Evolutionary conservation across 2,797 vertebrate genomes (phyloP).

Genomic region (Enteromius paludinosus): DNA sequence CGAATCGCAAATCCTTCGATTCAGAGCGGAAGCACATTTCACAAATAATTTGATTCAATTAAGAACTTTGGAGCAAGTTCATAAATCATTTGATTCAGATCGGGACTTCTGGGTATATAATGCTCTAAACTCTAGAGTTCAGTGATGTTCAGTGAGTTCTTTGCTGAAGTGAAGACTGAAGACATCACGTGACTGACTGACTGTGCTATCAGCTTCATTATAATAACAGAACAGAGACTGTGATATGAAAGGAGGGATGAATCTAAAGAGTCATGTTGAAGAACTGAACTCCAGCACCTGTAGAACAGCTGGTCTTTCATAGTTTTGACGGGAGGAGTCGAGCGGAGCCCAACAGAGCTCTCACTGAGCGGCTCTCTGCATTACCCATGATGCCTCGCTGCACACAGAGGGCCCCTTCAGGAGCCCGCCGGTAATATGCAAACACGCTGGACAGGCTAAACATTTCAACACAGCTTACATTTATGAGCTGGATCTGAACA

Average conservation of each 20-base stretch:
- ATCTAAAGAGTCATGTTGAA: background rate
- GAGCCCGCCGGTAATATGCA: background rate
- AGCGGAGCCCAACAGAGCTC: background rate
- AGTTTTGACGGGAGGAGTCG: background rate
- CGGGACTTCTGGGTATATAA: too few species aligned
- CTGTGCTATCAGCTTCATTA: too few species aligned
- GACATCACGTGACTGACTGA: too few species aligned
- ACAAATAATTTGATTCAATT: too few species aligned
- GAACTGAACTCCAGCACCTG: background rate
- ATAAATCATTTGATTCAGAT: too few species aligned
- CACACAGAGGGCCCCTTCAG: conserved; percentile 15
- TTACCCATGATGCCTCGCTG: background rate
- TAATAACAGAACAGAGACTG: too few species aligned
- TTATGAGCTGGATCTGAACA: background rate
- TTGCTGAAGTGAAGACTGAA: too few species aligned
- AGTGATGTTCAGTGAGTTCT: too few species aligned
- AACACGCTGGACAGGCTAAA: background rate
- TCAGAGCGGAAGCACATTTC: too few species aligned
- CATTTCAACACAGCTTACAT: background rate
- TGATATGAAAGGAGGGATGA: background rate
- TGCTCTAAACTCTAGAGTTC: too few species aligned
- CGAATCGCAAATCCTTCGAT: too few species aligned
- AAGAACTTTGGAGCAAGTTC: too few species aligned
- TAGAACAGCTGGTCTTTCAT: background rate
- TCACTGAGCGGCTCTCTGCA: background rate